Base-by-base conservation (phyloP, 2,797 vertebrate species). In the Fringilla coelebs region DNA sequence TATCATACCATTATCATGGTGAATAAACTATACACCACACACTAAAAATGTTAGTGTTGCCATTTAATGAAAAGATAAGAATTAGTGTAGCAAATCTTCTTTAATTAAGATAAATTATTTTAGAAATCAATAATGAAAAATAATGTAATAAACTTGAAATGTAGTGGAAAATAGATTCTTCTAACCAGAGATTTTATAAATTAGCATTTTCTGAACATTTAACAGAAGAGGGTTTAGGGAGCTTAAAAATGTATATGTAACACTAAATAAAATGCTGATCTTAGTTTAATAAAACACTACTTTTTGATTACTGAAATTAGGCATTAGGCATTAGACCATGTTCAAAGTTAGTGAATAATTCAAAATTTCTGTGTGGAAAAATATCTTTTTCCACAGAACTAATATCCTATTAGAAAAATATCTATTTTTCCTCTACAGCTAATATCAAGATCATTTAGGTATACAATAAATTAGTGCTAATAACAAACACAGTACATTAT, bases 31-130 rank as follows among this genome's bases (percentile, higher is more conserved):
- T 28, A 91, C 6, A 87, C 13, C 34, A 94, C 19, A 46, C 3
- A 1, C 38, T 60, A 40, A 89, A 91, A 82, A 82, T 93, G 86
- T 94, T 73, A 91, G 12, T 79, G 71, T 52, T 63, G 32, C 28
- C 48, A 82, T 63, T 71, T 90, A 95, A 90, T 57, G 60, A 76
- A 87, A 84, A 91, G 4, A 77, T 74, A 90, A 92, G 54, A 94
- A 81, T 90, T 94, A 87, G 67, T 85, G 80, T 87, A 77, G 80
- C 86, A 71, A 45, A 90, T 92, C 71, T 71, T 93, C 55, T 81
- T 66, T 80, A 96, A 94, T 90, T 94, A 86, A 55, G 85, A 75
- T 51, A 1, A 92, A 92, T 67, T 85, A 83, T 92, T 85, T 92
- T 74, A 45, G 68, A 95, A 89, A 73, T 62, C 29, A 75, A 38